These are phyloP conservation scores for Alsophila aescularia DNA, from an alignment of 2,888 invertebrate genomes.

Conservation along the genomic window DNA sequence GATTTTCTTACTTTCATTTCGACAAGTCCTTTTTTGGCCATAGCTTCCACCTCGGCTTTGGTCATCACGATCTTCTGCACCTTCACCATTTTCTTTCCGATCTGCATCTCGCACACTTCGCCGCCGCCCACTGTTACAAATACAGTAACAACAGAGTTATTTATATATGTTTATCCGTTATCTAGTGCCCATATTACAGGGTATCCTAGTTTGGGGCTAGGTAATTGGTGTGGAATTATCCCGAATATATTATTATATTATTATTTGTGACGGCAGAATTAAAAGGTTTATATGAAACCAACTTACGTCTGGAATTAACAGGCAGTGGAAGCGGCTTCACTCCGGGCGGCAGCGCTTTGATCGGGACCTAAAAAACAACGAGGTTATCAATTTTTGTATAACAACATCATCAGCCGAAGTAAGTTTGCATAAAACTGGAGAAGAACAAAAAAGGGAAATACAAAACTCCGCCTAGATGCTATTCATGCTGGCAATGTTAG, in stretches of 20 bases:
- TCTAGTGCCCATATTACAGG: too few species aligned
- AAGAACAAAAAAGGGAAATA: too few species aligned
- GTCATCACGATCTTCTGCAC: slow-evolving; percentile 88
- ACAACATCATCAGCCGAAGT: background rate
- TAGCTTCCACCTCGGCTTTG: slow-evolving; percentile 87
- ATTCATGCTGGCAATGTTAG: too few species aligned
- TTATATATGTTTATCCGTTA: too few species aligned
- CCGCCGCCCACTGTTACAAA: slow-evolving; percentile 43
- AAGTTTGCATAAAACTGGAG: too few species aligned
- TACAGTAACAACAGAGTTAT: too few species aligned
- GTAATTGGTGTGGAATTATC: too few species aligned
- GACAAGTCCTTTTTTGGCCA: slow-evolving; percentile 87
- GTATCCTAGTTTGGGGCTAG: too few species aligned
- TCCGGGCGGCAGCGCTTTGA: slow-evolving; percentile 73
- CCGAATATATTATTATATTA: too few species aligned
- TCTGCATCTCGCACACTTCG: slow-evolving; percentile 80
- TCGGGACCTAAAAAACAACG: slow-evolving; percentile 58
- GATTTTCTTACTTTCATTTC: slow-evolving; percentile 78
- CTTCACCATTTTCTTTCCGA: slow-evolving; percentile 86
- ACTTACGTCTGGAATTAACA: slow-evolving; percentile 58
- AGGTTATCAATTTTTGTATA: background rate
- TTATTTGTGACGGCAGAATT: too few species aligned
- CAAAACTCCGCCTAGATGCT: too few species aligned
- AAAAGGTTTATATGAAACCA: too few species aligned
- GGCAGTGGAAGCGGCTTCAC: slow-evolving; percentile 73